Percentiles rank a stretch among this genome's conserved stretches.
These are phyloP conservation scores for Cherax destructor DNA, from an alignment of 1,140 invertebrate species.

Conservation along the genomic window DNA sequence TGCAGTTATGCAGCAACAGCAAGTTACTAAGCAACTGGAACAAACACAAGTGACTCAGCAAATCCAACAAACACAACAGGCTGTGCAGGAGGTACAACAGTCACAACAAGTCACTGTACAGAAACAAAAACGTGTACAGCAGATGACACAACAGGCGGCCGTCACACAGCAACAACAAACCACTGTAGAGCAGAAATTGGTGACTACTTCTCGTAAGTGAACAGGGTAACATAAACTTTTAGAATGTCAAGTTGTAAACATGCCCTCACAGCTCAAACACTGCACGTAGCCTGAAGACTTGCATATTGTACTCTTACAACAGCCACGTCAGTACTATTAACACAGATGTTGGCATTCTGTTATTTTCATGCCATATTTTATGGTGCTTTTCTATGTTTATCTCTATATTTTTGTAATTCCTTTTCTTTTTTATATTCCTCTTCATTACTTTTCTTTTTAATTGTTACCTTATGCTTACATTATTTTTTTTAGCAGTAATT, in stretches of 20 bases:
- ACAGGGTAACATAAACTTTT: slow-evolving; percentile 4
- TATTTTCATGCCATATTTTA: background rate
- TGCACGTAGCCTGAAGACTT: slow-evolving; percentile 51
- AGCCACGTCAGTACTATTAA: background rate
- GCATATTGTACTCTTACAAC: slow-evolving; percentile 21
- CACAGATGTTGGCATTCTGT: background rate
- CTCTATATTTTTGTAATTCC: background rate
- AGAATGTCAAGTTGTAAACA: slow-evolving; percentile 50
- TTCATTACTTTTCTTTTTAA: background rate
- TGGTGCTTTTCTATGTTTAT: background rate
- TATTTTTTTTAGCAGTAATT: background rate
- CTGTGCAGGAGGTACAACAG: slow-evolving; percentile 18
- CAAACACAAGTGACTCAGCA: slow-evolving; percentile 40
- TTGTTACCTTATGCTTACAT: background rate
- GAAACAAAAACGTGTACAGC: slow-evolving; percentile 53
- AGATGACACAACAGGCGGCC: slow-evolving; percentile 45
- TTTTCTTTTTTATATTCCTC: background rate
- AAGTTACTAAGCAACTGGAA: slow-evolving; percentile 29
- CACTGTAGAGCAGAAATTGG: background rate
- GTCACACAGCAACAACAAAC: slow-evolving; percentile 50
- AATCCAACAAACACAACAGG: slow-evolving; percentile 27
- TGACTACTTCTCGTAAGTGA: slow-evolving; percentile 48
- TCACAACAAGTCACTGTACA: slow-evolving; percentile 59
- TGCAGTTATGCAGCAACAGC: slow-evolving; percentile 33
- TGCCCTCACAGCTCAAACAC: slow-evolving; percentile 33